Percentiles rank a stretch among this genome's conserved stretches.
These are phyloP conservation scores for Ceratina japonica DNA, from an alignment of 1,140 invertebrate genomes.

Conservation along the genomic window DNA sequence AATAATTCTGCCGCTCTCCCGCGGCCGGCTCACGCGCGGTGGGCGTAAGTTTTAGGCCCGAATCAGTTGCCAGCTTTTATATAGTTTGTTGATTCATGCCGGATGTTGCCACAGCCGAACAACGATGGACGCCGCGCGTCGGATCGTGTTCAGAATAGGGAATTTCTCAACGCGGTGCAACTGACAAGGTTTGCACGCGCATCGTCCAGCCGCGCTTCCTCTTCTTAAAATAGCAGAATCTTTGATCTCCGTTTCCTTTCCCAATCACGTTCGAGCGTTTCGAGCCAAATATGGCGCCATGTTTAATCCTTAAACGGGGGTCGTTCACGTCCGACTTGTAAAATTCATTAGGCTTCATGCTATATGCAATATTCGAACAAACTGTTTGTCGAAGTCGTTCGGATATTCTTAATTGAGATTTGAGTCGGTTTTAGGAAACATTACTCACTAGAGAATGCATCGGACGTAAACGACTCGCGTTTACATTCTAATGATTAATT, in stretches of 20 bases:
- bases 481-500: background rate
- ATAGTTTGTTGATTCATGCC: conserved; percentile 68
- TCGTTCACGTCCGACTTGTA: no score
- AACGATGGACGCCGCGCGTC: conserved; percentile 40
- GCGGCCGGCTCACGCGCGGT: conserved; percentile 29
- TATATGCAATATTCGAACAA: no score
- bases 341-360: no score
- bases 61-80: conserved; percentile 58
- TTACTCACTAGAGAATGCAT: no score
- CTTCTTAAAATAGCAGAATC: conserved; percentile 6
- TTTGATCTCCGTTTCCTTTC: background rate
- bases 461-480: no score
- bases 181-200: conserved; percentile 2
- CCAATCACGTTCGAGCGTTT: background rate
- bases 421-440: no score
- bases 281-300: background rate
- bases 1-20: conserved; percentile 69
- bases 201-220: conserved; percentile 10
- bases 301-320: no score
- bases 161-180: conserved; percentile 53
- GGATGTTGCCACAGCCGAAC: conserved; percentile 69
- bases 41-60: conserved; percentile 66
- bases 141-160: conserved; percentile 60
- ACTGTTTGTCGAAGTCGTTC: no score
- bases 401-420: no score